phyloP scores from a whole-genome alignment of 2,888 invertebrate genomes.

The Stenurella melanura region DNA sequence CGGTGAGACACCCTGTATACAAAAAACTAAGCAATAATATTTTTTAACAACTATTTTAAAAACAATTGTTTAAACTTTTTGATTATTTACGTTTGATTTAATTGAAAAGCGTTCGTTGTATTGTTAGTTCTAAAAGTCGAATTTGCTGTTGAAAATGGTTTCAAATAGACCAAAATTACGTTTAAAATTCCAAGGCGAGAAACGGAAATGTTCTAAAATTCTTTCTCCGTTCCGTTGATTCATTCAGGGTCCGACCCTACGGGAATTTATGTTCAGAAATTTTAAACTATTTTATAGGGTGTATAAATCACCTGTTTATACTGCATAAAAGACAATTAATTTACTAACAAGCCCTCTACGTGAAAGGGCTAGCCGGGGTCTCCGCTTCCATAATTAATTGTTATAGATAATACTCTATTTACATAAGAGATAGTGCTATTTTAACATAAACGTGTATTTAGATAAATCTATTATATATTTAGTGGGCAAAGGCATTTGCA shows the following conservation, averaged over 20 bases:
- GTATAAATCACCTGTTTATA: constrained; percentile 46
- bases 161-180: background rate
- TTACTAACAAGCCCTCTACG: constrained; percentile 20
- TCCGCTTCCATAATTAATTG: constrained; percentile 52
- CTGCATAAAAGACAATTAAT: constrained; percentile 32
- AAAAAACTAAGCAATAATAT: too few relatives aligned
- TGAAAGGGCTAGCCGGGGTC: constrained; percentile 22
- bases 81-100: too few relatives aligned
- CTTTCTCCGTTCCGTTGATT: constrained; percentile 11
- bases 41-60: too few relatives aligned
- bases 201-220: constrained; percentile 21
- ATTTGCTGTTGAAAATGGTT: background rate
- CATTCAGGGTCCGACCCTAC: constrained; percentile 10
- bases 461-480: constrained; percentile 52
- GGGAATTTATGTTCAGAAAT: constrained; percentile 38
- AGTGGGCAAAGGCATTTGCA: constrained; percentile 32
- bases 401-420: constrained; percentile 50
- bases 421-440: constrained; percentile 48
- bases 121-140: too few relatives aligned
- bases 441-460: constrained; percentile 51
- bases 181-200: background rate
- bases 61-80: too few relatives aligned
- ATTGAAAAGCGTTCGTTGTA: too few relatives aligned
- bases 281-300: constrained; percentile 41
- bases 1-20: too few relatives aligned